These are phyloP conservation scores for Perodicticus potto DNA, from an alignment of 2,797 vertebrate genomes.

Conservation along the genomic window DNA sequence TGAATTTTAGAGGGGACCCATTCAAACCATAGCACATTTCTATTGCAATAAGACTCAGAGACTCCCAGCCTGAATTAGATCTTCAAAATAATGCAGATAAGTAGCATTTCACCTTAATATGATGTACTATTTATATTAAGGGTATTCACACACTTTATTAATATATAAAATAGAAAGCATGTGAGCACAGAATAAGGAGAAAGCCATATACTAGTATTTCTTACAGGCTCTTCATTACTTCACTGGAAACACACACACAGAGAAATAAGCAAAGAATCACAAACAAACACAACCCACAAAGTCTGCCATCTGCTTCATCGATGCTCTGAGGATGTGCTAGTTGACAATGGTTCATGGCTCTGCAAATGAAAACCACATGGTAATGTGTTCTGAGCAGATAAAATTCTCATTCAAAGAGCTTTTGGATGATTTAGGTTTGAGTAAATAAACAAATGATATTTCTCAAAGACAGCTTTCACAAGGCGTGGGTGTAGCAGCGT, in stretches of 20 bases:
- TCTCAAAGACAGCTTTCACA: slow-evolving; percentile 25
- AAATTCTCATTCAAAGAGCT: neutral
- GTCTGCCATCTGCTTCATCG: neutral
- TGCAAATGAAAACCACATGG: neutral
- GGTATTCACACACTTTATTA: neutral
- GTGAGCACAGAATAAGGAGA: neutral
- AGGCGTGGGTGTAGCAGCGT: neutral
- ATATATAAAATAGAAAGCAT: neutral
- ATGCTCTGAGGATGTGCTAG: neutral
- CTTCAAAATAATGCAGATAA: neutral
- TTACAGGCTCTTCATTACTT: neutral
- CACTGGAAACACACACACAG: neutral
- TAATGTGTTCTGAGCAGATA: neutral
- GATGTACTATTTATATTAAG: neutral
- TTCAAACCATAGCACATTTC: neutral
- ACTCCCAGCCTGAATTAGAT: neutral
- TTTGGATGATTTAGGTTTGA: neutral
- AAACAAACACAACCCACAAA: neutral
- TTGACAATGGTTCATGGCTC: neutral
- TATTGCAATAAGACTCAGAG: neutral
- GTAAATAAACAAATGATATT: neutral
- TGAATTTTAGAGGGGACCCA: neutral
- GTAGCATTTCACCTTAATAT: neutral
- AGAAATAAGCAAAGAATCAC: neutral
- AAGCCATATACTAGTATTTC: neutral